phyloP scores from a whole-genome alignment of 2,888 invertebrate genomes.

The Odontothrips loti region DNA sequence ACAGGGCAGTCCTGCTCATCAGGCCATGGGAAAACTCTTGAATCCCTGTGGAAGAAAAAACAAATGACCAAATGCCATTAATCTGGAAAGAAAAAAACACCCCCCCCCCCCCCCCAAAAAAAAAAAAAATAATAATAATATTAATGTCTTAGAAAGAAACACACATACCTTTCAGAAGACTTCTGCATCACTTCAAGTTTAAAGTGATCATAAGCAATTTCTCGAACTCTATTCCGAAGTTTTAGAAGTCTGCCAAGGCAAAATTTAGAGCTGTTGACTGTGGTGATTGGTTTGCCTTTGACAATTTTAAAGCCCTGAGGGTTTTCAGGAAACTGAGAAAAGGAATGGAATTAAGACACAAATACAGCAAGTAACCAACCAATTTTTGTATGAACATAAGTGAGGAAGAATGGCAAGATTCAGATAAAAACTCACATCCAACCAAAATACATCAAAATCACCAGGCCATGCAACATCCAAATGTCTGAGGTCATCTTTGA shows the following conservation, averaged over 20 bases:
- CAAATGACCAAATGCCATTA: not conserved
- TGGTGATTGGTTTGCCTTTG: conserved; percentile 52
- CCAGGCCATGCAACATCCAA: conserved; percentile 34
- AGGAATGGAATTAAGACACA: not conserved
- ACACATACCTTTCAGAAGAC: not conserved
- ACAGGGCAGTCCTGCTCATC: not conserved
- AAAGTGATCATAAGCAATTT: conserved; percentile 33
- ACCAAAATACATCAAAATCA: conserved; percentile 33
- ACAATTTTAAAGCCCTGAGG: conserved; percentile 43
- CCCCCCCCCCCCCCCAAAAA: too few relatives aligned
- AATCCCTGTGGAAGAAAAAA: not conserved
- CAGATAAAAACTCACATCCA: conserved; percentile 41
- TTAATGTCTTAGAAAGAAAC: not conserved
- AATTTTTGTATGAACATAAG: too few relatives aligned
- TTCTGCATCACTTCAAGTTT: not conserved
- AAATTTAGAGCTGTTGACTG: conserved; percentile 59
- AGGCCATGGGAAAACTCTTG: not conserved
- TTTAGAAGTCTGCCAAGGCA: conserved; percentile 42
- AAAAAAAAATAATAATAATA: too few relatives aligned
- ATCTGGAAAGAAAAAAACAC: not conserved
- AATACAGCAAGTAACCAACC: conserved; percentile 44
- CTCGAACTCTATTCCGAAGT: conserved; percentile 39
- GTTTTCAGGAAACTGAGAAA: conserved; percentile 40
- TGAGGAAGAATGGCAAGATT: not conserved
- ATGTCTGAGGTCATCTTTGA: conserved; percentile 32